Percentiles rank a stretch among this genome's conserved stretches.
Evolutionary conservation across 2,888 invertebrate species (phyloP).

Genomic region (Bellardia pandia): DNA sequence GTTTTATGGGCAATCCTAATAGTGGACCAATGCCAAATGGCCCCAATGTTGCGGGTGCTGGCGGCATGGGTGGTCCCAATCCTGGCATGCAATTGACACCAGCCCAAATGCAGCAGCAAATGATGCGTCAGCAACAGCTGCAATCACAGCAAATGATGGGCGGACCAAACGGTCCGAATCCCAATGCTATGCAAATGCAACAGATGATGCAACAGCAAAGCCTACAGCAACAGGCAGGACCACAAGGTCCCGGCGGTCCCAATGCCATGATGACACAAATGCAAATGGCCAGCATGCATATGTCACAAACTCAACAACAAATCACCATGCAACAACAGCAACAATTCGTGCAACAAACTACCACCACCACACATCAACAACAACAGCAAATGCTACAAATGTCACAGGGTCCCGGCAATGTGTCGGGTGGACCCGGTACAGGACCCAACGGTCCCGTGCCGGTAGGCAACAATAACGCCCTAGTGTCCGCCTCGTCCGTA

Average conservation of each 20-base stretch:
- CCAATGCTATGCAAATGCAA: constrained; percentile 81
- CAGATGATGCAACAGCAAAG: constrained; percentile 82
- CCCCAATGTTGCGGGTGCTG: constrained; percentile 74
- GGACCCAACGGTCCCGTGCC: constrained; percentile 55
- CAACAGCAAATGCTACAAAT: constrained; percentile 82
- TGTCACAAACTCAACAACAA: constrained; percentile 88
- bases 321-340: constrained; percentile 85
- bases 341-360: constrained; percentile 82
- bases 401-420: constrained; percentile 72
- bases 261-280: constrained; percentile 82
- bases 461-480: constrained; percentile 71
- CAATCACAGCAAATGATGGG: constrained; percentile 80
- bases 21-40: constrained; percentile 77
- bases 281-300: constrained; percentile 88
- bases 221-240: constrained; percentile 78
- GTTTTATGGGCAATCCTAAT: constrained; percentile 81
- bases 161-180: constrained; percentile 75
- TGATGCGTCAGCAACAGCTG: constrained; percentile 85
- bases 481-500: constrained; percentile 71
- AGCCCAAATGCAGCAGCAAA: constrained; percentile 86
- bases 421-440: constrained; percentile 42
- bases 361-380: constrained; percentile 81
- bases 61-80: constrained; percentile 78
- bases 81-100: constrained; percentile 82
- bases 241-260: constrained; percentile 65